These are phyloP conservation scores for Eurystomus gularis DNA, from an alignment of 2,113 vertebrate genomes.

Conservation along the genomic window DNA sequence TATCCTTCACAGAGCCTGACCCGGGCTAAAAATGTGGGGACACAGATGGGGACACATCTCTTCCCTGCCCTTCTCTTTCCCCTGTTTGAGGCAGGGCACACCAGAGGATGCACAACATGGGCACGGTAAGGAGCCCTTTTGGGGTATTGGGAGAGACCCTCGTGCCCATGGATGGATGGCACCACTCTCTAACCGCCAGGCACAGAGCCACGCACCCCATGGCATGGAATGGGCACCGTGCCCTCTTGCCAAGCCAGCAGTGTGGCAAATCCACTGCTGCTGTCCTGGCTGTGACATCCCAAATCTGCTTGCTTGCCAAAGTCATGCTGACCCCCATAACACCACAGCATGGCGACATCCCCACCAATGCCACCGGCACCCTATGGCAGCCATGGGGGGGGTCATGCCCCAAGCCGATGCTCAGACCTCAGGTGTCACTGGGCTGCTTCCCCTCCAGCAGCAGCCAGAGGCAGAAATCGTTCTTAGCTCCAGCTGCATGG, in stretches of 20 bases:
- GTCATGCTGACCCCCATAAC: rapidly evolving
- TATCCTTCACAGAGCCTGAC: not conserved
- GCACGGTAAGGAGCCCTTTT: not conserved
- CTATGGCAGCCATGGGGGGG: rapidly evolving
- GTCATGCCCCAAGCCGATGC: rapidly evolving
- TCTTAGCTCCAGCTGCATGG: not conserved
- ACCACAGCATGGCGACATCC: rapidly evolving
- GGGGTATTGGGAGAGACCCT: not conserved
- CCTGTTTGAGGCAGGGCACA: not conserved
- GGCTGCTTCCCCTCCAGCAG: not conserved
- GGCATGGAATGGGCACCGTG: rapidly evolving
- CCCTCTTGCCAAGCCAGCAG: not conserved
- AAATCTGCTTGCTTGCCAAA: not conserved
- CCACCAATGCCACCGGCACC: rapidly evolving
- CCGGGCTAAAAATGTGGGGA: not conserved
- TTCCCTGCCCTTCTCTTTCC: not conserved
- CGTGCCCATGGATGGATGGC: rapidly evolving
- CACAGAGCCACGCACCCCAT: rapidly evolving
- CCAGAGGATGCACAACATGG: not conserved
- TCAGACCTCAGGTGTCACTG: not conserved
- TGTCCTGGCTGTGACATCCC: rapidly evolving
- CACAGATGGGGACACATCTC: not conserved
- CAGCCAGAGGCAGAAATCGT: not conserved
- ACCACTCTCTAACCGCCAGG: not conserved
- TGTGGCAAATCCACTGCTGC: not conserved